phyloP scores from a whole-genome alignment of 1,140 invertebrate genomes.

The Bombus sibiricus region DNA sequence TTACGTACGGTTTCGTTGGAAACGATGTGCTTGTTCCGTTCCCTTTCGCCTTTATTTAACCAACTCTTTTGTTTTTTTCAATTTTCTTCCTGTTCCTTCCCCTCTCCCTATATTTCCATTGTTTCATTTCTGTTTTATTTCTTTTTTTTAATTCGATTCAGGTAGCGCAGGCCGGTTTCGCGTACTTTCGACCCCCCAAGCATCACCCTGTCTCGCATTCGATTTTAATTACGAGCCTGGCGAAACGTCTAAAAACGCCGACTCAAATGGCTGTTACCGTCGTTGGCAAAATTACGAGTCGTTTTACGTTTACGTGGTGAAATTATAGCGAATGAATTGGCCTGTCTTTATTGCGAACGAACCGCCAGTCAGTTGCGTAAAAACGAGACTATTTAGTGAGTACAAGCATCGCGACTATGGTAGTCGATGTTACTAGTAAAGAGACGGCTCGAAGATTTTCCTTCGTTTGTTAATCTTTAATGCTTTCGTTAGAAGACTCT shows the following conservation, averaged over 20 bases:
- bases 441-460: neutral
- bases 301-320: neutral
- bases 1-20: neutral
- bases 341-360: neutral
- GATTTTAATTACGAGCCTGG: constrained; percentile 12
- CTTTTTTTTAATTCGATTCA: neutral
- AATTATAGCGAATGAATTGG: neutral
- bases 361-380: neutral
- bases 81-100: neutral
- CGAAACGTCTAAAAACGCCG: neutral
- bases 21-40: constrained; percentile 1
- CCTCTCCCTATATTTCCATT: neutral
- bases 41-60: neutral
- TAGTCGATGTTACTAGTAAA: neutral
- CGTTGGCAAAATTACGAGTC: neutral
- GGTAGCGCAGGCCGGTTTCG: neutral
- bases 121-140: neutral
- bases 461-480: neutral
- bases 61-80: too few relatives aligned
- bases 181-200: neutral
- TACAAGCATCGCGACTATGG: neutral
- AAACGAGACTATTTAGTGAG: neutral
- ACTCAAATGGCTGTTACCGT: neutral
- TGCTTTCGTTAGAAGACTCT: neutral
- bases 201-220: neutral